Base-by-base conservation (phyloP, 2,113 vertebrate genomes). In the Taurulus bubalis region DNA sequence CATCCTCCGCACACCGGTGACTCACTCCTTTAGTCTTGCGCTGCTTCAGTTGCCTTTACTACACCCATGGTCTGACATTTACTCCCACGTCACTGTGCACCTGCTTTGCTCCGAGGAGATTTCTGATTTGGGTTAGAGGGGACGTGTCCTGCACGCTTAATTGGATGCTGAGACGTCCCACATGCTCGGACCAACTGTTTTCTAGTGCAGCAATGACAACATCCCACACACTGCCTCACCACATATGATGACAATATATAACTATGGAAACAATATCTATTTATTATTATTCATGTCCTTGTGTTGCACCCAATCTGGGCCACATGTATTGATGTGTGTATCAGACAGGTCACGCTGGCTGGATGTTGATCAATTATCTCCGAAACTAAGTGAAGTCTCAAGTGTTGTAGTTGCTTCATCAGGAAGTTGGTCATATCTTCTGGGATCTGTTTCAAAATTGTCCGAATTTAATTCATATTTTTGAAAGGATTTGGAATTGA, bases 11-110 rank as follows among this genome's bases (percentile, higher is more conserved):
- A 24, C 58, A 22, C 53, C 22, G 47, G 10, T 91, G 89, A 91
- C 82, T 91, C 89, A 93, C 71, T 66, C 72, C 66, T 55, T 70
- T 2, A 75, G 75, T 24, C 63, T 56, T 16, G 60, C 7, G 32
- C 51, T 12, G 22, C 83, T 58, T 65, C 24, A 0, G 22, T 28
- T 82, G 74, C 62, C 73, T 76, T 73, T 68, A 49, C 53, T 12
- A 32, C 36, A 76, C 73, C 75, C 73, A 75, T 26, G 9, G 69
- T 24, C 66, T 93, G 89, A 91, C 87, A 89, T 90, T 87, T 87
- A 79, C 73, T 64, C 68, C 47, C 49, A 32, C 32, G 77, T 74
- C 84, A 79, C 69, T 28, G 77, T 18, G 47, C 71, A 80, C 80
- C 84, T 75, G 80, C 76, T 77, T 85, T 84, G 66, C 77, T 77